Percentiles rank a stretch among this genome's conserved stretches.
phyloP scores from a whole-genome alignment of 2,888 invertebrate species.

The Diaprepes abbreviatus region DNA sequence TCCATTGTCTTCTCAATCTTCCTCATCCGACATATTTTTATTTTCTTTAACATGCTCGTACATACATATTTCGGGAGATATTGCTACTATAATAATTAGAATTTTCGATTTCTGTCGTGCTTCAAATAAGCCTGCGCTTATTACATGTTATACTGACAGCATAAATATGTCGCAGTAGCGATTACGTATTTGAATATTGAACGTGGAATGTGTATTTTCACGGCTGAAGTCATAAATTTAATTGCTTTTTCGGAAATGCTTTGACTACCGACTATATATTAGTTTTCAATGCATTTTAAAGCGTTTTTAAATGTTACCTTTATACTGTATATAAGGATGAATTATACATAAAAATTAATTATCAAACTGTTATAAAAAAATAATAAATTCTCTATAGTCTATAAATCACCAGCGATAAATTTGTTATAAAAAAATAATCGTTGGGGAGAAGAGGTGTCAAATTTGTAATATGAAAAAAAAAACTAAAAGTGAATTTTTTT shows the following conservation, averaged over 20 bases:
- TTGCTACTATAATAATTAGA: background rate
- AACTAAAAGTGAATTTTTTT: too few relatives aligned
- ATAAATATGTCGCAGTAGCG: slow-evolving; percentile 21
- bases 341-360: too few relatives aligned
- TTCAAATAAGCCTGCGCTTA: slow-evolving; percentile 6
- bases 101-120: background rate
- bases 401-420: too few relatives aligned
- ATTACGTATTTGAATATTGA: slow-evolving; percentile 27
- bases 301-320: background rate
- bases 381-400: too few relatives aligned
- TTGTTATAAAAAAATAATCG: too few relatives aligned
- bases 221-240: slow-evolving; percentile 31
- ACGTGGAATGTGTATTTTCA: slow-evolving; percentile 27
- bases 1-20: too few relatives aligned
- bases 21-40: too few relatives aligned
- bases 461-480: too few relatives aligned
- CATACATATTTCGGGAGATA: background rate
- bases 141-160: slow-evolving; percentile 23
- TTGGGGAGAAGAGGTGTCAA: too few relatives aligned
- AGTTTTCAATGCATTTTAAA: background rate
- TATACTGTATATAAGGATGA: too few relatives aligned
- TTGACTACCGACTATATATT: background rate
- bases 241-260: slow-evolving; percentile 23
- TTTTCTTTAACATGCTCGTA: too few relatives aligned
- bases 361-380: too few relatives aligned